Base-by-base conservation (phyloP, 2,888 invertebrate species). In the Tipula lateralis region DNA sequence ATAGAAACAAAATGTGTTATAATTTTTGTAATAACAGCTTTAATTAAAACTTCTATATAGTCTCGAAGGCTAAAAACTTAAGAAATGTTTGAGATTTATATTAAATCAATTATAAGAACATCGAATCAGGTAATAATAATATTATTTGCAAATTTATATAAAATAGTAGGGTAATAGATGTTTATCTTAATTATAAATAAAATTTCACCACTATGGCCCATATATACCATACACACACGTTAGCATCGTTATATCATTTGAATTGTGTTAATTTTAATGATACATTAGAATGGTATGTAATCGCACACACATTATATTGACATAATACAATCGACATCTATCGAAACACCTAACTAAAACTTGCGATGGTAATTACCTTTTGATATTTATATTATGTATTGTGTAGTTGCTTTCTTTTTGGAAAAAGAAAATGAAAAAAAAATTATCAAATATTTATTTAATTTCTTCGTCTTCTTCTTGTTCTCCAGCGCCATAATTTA, bases 341-440 rank as follows among this genome's bases (percentile, higher is more conserved):
- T 66, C 66, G 66, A 66, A 66, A 66, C 66, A 66, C 66, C 24
- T 66, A 66, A 66, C n/a, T 9, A 39, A 12, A 39, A 16, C 16
- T 16, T 66, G 19, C 24, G 24, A 24, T 66, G 66, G 24, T 66
- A 66, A 66, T 66, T 66, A 66, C 66, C 66, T 66, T 66, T 66
- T 66, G 66, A 66, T 66, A 66, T 66, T 66, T 66, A 24, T 66
- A 66, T 66, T 66, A 66, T 66, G 66, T 66, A 66, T 66, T 66
- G 66, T 66, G 66, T 66, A 66, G 19, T 66, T 66, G 66, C 66
- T 66, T 66, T 66, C 66, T 66, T 66, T 66, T 66, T 66, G 66
- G 66, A 66, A 66, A 66, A 66, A 66, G 66, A 66, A 66, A 44
- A 44, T 44, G 44, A 44, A 44, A 44, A 36, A n/a, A n/a, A 66